These are phyloP conservation scores for Oryzaephilus surinamensis DNA, from an alignment of 1,140 invertebrate genomes.

Conservation along the genomic window DNA sequence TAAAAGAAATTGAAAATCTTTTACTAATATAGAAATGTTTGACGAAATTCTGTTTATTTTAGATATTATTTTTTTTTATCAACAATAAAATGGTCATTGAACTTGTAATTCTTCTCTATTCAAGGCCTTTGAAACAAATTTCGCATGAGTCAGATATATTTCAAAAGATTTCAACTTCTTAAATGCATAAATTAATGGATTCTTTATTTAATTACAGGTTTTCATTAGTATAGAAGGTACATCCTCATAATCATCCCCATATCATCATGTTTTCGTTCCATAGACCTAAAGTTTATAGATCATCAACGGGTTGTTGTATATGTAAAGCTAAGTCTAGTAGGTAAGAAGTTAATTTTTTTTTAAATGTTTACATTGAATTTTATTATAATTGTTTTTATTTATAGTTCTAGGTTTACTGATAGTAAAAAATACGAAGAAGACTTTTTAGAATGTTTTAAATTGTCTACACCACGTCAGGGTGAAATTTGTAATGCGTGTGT, in stretches of 20 bases:
- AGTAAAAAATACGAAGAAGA: constrained; percentile 79
- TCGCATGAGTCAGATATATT: too few relatives aligned
- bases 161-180: too few relatives aligned
- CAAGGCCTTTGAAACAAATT: too few relatives aligned
- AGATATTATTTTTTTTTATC: too few relatives aligned
- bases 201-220: constrained; percentile 12
- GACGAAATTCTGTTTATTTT: too few relatives aligned
- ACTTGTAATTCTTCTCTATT: too few relatives aligned
- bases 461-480: constrained; percentile 63
- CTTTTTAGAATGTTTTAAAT: constrained; percentile 73
- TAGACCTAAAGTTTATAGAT: constrained; percentile 80
- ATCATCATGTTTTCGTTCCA: constrained; percentile 76
- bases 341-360: constrained; percentile 24
- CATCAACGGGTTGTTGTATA: constrained; percentile 75
- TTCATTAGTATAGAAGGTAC: constrained; percentile 16
- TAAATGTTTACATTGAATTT: not conserved
- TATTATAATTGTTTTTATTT: not conserved
- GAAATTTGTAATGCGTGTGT: constrained; percentile 88
- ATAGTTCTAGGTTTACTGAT: constrained; percentile 74
- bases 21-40: too few relatives aligned
- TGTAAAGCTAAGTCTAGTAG: constrained; percentile 81
- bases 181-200: too few relatives aligned
- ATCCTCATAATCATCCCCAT: constrained; percentile 13
- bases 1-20: too few relatives aligned
- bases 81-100: too few relatives aligned